Evolutionary conservation across 2,888 invertebrate genomes (phyloP).

Genomic region (Exephanes ischioxanthus): DNA sequence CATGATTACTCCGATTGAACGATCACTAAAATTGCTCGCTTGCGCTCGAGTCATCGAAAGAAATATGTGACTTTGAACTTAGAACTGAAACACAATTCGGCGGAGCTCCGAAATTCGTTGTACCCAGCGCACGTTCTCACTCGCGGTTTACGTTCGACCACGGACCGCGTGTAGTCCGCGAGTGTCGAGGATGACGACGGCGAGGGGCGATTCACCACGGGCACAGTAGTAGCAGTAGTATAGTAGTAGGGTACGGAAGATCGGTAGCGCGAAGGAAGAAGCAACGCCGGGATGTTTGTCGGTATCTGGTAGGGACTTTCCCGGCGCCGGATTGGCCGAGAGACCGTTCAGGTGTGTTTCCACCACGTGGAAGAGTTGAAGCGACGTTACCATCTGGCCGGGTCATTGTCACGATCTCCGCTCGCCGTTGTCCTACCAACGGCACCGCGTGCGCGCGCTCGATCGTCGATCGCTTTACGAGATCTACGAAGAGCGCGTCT

Average conservation of each 20-base stretch:
- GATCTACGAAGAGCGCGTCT: slow-evolving; percentile 39
- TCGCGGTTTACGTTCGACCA: slow-evolving; percentile 29
- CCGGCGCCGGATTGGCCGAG: slow-evolving; percentile 75
- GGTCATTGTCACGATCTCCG: slow-evolving; percentile 80
- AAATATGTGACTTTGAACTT: neutral
- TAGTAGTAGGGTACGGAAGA: slow-evolving; percentile 40
- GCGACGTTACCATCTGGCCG: slow-evolving; percentile 73
- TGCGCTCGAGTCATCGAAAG: neutral
- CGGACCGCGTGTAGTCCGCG: slow-evolving; percentile 72
- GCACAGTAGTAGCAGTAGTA: slow-evolving; percentile 18
- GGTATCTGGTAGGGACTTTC: slow-evolving; percentile 74
- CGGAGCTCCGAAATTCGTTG: neutral
- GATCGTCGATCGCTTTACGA: slow-evolving; percentile 47
- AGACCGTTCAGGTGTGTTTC: slow-evolving; percentile 72
- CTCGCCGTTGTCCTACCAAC: slow-evolving; percentile 33
- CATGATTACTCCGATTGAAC: no score
- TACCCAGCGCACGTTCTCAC: slow-evolving; percentile 10
- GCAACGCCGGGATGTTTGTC: slow-evolving; percentile 68
- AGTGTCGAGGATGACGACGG: slow-evolving; percentile 67
- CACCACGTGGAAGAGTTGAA: slow-evolving; percentile 75
- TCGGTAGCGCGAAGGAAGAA: slow-evolving; percentile 60
- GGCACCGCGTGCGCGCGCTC: slow-evolving; percentile 13
- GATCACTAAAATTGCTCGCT: neutral
- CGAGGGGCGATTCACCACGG: slow-evolving; percentile 42
- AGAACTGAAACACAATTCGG: neutral